Conservation (phyloP, 2,113 vertebrate species). For the Copsychus sechellarum region DNA sequence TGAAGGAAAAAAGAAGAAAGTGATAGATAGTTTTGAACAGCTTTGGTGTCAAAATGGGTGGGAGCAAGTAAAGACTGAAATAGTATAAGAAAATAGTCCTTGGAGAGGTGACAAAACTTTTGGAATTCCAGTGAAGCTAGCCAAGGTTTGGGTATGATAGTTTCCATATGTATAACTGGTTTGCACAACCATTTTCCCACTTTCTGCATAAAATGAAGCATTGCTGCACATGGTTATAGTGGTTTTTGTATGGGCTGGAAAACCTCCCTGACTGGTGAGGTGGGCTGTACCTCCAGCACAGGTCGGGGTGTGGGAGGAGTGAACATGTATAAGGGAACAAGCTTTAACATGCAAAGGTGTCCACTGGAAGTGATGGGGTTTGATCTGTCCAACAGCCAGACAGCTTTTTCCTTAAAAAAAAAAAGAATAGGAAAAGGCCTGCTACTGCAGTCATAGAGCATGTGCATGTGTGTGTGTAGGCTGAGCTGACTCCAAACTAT, state of each 20-base stretch:
- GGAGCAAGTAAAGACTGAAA: constrained; percentile 24
- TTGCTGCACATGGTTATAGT: background rate
- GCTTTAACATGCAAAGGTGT: background rate
- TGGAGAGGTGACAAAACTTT: background rate
- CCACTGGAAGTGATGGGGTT: background rate
- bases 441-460: background rate
- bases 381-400: background rate
- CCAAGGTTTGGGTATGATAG: constrained; percentile 31
- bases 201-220: background rate
- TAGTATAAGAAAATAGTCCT: constrained; percentile 19
- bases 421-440: background rate
- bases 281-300: accelerated
- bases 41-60: background rate
- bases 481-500: background rate
- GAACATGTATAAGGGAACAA: accelerated
- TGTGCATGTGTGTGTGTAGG: background rate
- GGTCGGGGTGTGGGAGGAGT: background rate
- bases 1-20: background rate
- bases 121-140: constrained; percentile 4
- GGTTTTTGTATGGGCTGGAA: background rate
- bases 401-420: background rate
- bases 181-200: background rate
- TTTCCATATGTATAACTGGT: constrained; percentile 18
- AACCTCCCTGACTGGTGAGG: background rate
- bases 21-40: background rate